Conservation (phyloP, 2,113 vertebrate species). For the Melanostigma gelatinosum region DNA sequence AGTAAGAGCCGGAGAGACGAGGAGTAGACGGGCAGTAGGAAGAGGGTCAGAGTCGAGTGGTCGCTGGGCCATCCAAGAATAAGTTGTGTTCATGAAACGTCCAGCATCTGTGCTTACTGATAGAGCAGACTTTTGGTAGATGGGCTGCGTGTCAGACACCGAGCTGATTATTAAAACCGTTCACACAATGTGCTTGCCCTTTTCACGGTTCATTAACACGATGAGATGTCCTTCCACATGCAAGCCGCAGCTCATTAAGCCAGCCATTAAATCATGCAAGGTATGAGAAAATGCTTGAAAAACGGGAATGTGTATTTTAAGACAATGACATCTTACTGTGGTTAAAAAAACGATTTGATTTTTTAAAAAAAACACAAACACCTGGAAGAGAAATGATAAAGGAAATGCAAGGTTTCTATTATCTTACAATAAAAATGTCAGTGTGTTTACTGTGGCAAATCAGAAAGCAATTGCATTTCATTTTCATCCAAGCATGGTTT, state of each 20-base stretch:
- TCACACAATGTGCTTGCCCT: slow-evolving; percentile 79
- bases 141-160: slow-evolving; percentile 58
- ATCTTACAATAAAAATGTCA: slow-evolving; percentile 68
- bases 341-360: slow-evolving; percentile 63
- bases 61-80: slow-evolving; percentile 26
- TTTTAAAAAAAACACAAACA: slow-evolving; percentile 60
- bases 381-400: slow-evolving; percentile 72
- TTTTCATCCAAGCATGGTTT: slow-evolving; percentile 53
- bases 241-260: slow-evolving; percentile 85
- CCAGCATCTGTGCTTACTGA: slow-evolving; percentile 65
- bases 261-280: slow-evolving; percentile 64
- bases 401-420: slow-evolving; percentile 69
- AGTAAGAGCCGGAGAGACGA: slow-evolving; percentile 10
- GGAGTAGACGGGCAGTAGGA: background rate
- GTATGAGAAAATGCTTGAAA: slow-evolving; percentile 81
- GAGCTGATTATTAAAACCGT: slow-evolving; percentile 81
- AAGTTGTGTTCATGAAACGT: slow-evolving; percentile 60
- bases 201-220: slow-evolving; percentile 86
- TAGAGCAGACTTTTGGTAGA: slow-evolving; percentile 58
- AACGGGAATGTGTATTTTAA: slow-evolving; percentile 64
- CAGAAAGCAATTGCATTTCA: slow-evolving; percentile 69
- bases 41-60: slow-evolving; percentile 12
- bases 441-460: slow-evolving; percentile 73
- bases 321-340: slow-evolving; percentile 65
- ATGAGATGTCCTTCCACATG: slow-evolving; percentile 81